Conservation (phyloP, 2,888 invertebrate species). For the Dryocosmus kuriphilus region DNA sequence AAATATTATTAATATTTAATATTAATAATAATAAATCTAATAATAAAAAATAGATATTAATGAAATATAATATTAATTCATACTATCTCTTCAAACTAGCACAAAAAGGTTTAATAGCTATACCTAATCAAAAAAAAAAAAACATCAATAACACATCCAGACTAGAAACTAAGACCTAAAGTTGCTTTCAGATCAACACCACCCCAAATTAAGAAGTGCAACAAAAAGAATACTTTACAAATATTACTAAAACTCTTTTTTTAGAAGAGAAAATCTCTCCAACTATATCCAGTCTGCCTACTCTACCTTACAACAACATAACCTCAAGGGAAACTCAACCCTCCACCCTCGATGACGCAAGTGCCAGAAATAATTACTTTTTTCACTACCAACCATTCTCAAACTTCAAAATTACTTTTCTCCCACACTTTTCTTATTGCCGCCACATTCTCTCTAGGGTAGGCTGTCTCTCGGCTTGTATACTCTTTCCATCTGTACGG, state of each 20-base stretch:
- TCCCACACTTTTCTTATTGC: background rate
- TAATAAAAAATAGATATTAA: no score
- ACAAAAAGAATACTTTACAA: background rate
- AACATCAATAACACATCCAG: background rate
- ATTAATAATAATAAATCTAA: no score
- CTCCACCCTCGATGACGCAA: slow-evolving; percentile 22
- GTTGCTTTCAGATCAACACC: background rate
- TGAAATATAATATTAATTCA: background rate
- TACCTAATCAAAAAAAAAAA: background rate
- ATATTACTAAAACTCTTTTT: background rate
- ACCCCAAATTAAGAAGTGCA: background rate
- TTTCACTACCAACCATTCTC: background rate
- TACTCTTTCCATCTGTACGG: slow-evolving; percentile 12
- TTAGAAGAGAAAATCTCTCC: background rate
- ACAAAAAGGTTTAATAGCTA: background rate
- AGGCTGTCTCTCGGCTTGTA: background rate
- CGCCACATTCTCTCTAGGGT: slow-evolving; percentile 5
- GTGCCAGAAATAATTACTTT: slow-evolving; percentile 8
- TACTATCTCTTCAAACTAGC: background rate
- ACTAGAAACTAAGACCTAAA: background rate
- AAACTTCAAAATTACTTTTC: slow-evolving; percentile 11
- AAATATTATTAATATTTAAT: no score
- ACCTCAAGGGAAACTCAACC: slow-evolving; percentile 10
- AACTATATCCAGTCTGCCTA: background rate
- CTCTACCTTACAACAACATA: slow-evolving; percentile 25